A percentile compares a stretch with the other conserved stretches of the same genome.
phyloP scores from a whole-genome alignment of 2,113 vertebrate genomes.

The Catharus bicknelli region DNA sequence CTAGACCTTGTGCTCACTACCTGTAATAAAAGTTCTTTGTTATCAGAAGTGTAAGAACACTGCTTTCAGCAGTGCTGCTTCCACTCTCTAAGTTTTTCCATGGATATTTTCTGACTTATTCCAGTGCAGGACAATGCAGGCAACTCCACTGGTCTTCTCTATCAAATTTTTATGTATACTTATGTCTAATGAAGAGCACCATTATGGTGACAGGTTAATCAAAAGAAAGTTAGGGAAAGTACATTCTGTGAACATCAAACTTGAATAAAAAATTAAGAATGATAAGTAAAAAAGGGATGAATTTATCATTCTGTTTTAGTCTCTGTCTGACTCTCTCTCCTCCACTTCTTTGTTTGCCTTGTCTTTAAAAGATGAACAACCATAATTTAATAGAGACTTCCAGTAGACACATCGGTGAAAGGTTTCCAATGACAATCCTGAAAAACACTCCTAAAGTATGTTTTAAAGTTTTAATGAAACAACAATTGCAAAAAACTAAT shows the following conservation, averaged over 20 bases:
- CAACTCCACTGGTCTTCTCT: neutral
- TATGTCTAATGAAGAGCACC: neutral
- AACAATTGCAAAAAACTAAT: neutral
- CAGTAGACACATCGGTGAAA: neutral
- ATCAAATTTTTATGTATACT: neutral
- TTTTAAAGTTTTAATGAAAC: neutral
- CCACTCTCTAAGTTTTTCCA: neutral
- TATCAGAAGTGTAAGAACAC: neutral
- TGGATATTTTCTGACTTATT: neutral
- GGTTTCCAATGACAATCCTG: neutral
- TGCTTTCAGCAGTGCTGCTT: neutral
- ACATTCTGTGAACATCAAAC: neutral
- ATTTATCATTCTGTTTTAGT: neutral
- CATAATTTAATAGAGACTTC: neutral
- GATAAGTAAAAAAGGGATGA: neutral
- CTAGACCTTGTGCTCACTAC: neutral
- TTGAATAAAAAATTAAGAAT: neutral
- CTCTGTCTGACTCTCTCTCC: neutral
- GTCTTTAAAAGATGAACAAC: neutral
- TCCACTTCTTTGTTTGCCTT: neutral
- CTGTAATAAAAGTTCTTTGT: neutral
- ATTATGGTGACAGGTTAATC: neutral
- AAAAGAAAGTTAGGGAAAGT: neutral
- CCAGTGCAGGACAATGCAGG: neutral
- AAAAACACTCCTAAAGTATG: neutral